Percentiles rank a stretch among this genome's conserved stretches.
These are phyloP conservation scores for Lycocorax pyrrhopterus DNA, from an alignment of 2,113 vertebrate species.

Conservation along the genomic window DNA sequence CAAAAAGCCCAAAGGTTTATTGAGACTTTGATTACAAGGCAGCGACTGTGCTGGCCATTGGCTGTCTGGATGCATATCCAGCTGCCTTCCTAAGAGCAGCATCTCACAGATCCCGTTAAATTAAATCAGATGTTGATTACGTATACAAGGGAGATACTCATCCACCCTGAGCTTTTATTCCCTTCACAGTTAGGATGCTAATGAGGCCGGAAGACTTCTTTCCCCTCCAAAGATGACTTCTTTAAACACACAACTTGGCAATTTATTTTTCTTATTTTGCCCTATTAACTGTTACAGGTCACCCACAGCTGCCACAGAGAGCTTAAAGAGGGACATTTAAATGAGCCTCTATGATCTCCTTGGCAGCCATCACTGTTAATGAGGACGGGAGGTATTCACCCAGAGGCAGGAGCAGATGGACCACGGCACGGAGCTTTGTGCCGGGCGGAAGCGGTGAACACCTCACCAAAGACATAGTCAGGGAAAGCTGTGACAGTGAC, in stretches of 20 bases:
- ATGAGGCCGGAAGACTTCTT: conserved; percentile 30
- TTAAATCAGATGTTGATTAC: not conserved
- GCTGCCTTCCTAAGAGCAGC: not conserved
- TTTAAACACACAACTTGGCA: not conserved
- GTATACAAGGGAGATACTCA: conserved; percentile 11
- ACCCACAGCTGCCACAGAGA: conserved; percentile 11
- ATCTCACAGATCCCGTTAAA: not conserved
- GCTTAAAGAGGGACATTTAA: not conserved
- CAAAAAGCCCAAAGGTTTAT: not conserved
- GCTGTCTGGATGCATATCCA: not conserved
- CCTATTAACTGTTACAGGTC: conserved; percentile 2
- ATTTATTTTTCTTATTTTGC: conserved; percentile 20
- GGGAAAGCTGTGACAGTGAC: not conserved
- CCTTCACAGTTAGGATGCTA: not conserved
- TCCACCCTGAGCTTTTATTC: conserved; percentile 7
- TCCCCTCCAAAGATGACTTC: not conserved
- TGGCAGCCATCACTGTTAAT: not conserved
- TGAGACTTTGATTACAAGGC: not conserved
- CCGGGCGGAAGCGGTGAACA: fast-evolving
- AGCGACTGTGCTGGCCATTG: not conserved
- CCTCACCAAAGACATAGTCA: not conserved
- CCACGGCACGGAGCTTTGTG: not conserved
- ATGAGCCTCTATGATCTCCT: not conserved
- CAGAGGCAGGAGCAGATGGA: not conserved
- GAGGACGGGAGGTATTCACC: not conserved